Conservation (phyloP, 2,888 invertebrate genomes). For the Flabesymbios commensalis region DNA sequence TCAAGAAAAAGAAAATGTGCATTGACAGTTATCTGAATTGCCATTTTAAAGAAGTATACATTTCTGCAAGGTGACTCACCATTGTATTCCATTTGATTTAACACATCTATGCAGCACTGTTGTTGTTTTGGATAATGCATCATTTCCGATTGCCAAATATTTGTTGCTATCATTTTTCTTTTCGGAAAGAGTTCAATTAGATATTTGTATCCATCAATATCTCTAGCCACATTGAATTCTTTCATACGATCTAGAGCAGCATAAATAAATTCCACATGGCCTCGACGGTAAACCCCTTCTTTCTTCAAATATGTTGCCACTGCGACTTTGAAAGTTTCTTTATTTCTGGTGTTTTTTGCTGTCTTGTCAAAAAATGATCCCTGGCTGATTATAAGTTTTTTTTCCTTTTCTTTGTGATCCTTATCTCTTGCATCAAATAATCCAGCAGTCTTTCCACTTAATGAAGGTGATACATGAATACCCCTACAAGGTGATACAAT, state of each 20-base stretch:
- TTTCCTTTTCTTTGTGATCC: conserved; percentile 27
- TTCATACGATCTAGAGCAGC: conserved; percentile 86
- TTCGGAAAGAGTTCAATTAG: conserved; percentile 75
- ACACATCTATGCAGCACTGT: conserved; percentile 84
- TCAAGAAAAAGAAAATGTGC: too few relatives aligned
- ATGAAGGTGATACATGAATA: too few relatives aligned
- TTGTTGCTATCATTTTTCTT: conserved; percentile 70
- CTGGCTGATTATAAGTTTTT: conserved; percentile 27
- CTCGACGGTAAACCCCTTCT: conserved; percentile 70
- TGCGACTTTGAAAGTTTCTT: conserved; percentile 44
- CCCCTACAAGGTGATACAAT: too few relatives aligned
- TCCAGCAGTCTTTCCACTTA: too few relatives aligned
- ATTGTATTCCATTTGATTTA: conserved; percentile 94
- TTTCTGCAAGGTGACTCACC: conserved; percentile 65
- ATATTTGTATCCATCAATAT: conserved; percentile 73
- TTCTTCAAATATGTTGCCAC: conserved; percentile 31
- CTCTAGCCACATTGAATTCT: conserved; percentile 85
- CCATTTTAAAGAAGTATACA: too few relatives aligned
- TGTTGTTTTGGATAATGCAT: conserved; percentile 96
- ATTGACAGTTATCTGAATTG: too few relatives aligned
- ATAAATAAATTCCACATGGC: conserved; percentile 93
- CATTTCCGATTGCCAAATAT: conserved; percentile 81
- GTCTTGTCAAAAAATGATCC: conserved; percentile 28
- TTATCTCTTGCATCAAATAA: conserved; percentile 30
- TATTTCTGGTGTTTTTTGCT: conserved; percentile 34